Percentiles rank a stretch among this genome's conserved stretches.
Evolutionary conservation across 1,140 invertebrate genomes (phyloP).

Genomic region (Harpegnathos saltator): DNA sequence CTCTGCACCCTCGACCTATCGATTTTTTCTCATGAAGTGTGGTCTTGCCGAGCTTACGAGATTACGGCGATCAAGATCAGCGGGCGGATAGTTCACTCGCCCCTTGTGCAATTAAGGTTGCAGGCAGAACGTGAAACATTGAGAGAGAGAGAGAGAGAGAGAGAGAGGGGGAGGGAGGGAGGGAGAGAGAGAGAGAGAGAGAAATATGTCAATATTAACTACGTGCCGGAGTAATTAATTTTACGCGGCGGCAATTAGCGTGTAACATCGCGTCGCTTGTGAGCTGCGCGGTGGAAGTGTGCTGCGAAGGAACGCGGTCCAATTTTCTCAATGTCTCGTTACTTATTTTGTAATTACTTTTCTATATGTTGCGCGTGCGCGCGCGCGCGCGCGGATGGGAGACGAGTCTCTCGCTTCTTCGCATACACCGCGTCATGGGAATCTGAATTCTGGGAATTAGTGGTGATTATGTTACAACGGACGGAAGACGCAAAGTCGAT

Average conservation of each 20-base stretch:
- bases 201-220: constrained; percentile 22
- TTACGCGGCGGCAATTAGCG: neutral
- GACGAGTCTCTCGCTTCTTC: neutral
- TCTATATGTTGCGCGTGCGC: no score
- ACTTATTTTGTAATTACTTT: no score
- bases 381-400: no score
- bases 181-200: no score
- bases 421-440: neutral
- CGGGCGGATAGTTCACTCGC: constrained; percentile 28
- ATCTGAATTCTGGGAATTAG: constrained; percentile 32
- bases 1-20: constrained; percentile 30
- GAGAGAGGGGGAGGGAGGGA: no score
- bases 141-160: no score
- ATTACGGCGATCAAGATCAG: constrained; percentile 55
- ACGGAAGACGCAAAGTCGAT: constrained; percentile 60
- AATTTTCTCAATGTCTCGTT: no score
- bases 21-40: constrained; percentile 37
- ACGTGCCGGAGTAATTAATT: neutral
- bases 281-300: no score
- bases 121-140: neutral
- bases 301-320: no score
- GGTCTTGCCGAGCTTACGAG: constrained; percentile 50
- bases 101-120: constrained; percentile 27
- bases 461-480: constrained; percentile 37
- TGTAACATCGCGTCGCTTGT: neutral